A percentile compares a stretch with the other conserved stretches of the same genome.
Conservation (phyloP, 2,888 invertebrate genomes). For the Thalpophila matura region DNA sequence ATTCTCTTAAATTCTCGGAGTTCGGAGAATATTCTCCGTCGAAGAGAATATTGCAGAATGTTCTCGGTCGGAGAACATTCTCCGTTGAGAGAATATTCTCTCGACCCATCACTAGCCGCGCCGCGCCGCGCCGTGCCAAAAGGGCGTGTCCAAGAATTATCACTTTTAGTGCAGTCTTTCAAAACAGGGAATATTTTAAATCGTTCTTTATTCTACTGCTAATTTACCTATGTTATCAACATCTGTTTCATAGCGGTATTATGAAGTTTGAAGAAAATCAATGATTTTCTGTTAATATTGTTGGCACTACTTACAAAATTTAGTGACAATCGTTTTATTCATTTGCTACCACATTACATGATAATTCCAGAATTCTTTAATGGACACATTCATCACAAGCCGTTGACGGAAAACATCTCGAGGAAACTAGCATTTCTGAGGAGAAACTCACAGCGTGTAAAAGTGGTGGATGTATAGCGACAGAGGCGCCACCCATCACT, state of each 20-base stretch:
- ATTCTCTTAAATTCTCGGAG: no score
- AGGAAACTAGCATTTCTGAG: conserved; percentile 68
- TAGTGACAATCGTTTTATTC: background rate
- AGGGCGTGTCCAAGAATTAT: conserved; percentile 34
- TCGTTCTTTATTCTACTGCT: conserved; percentile 2
- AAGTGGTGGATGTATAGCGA: conserved; percentile 53
- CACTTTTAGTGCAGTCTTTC: conserved; percentile 14
- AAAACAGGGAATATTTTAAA: conserved; percentile 18
- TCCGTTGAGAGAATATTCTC: no score
- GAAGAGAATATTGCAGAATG: no score
- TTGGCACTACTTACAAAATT: background rate
- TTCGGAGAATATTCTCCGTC: no score
- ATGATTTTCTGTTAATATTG: background rate
- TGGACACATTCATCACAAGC: conserved; percentile 56
- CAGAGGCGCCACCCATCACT: conserved; percentile 60
- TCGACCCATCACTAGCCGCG: no score
- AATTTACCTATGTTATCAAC: conserved; percentile 14
- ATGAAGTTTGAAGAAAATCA: background rate
- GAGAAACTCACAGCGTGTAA: conserved; percentile 70
- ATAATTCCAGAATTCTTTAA: conserved; percentile 31
- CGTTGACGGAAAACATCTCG: conserved; percentile 67
- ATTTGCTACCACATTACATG: background rate
- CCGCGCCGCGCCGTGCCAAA: conserved; percentile 28
- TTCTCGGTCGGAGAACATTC: no score
- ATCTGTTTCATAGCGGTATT: conserved; percentile 5